Conservation (phyloP, 2,888 invertebrate species). For the Pharmacophagus antenor region DNA sequence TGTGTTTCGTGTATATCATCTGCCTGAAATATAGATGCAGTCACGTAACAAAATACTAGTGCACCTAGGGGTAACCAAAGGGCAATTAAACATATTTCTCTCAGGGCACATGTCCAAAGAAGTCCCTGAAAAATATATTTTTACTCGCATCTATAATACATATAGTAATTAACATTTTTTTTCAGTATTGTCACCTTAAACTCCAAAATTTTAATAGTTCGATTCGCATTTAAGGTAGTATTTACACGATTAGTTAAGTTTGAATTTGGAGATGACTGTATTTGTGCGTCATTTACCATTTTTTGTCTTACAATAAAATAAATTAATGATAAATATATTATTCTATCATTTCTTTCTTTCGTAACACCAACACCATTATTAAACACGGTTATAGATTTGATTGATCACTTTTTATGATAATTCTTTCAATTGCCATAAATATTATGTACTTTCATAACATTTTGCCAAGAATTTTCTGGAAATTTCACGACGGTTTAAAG, state of each 20-base stretch:
- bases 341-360: conserved; percentile 18
- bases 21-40: conserved; percentile 94
- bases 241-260: conserved; percentile 59
- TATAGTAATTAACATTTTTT: neutral
- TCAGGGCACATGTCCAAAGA: conserved; percentile 88
- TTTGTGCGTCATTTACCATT: conserved; percentile 78
- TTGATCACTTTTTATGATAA: neutral
- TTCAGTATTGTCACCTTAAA: conserved; percentile 55
- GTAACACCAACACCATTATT: conserved; percentile 16
- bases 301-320: conserved; percentile 53
- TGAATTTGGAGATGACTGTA: conserved; percentile 66
- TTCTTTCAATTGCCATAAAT: neutral
- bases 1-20: conserved; percentile 97
- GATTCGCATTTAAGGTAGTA: conserved; percentile 55
- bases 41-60: conserved; percentile 92
- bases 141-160: conserved; percentile 14
- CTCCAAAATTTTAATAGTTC: conserved; percentile 60
- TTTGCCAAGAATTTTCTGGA: neutral
- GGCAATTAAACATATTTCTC: conserved; percentile 89
- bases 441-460: conserved; percentile 7
- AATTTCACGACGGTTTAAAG: conserved; percentile 6
- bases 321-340: conserved; percentile 35
- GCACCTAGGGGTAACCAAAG: conserved; percentile 92
- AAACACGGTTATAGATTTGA: conserved; percentile 13
- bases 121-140: conserved; percentile 67